Evolutionary conservation across 2,888 invertebrate species (phyloP), one percentile per base, ranked within the genome.

Genomic region (Erebia epiphron): DNA sequence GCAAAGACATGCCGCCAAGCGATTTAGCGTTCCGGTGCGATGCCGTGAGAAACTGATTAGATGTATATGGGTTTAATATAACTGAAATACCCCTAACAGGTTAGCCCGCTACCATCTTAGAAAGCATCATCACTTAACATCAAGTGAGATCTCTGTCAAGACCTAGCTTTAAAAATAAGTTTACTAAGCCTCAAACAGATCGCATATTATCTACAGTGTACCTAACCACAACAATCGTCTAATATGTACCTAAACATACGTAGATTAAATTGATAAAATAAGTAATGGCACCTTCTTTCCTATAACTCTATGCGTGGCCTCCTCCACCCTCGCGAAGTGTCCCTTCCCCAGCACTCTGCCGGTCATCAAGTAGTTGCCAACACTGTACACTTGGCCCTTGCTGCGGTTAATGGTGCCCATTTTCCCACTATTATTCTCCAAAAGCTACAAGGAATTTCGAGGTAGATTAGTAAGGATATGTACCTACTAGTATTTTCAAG

Each of bases 321-420:
- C 95, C 83, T 96, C 96, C 62, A 97, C 96, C 78, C 95, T 94
- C 26, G 96, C 96, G 84, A 96, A 96, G 87, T 96, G 96, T 73
- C 96, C 97, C 86, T 96, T 96, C 60, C 96, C 96, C 70, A 97
- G 91, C 71, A 95, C 91, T 79, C 94, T 94, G 72, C 96, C 96
- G 70, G 95, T 95, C 94, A 96, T 95, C 80, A 94, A 91, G 88
- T 96, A 97, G 82, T 95, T 95, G 70, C 96, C 96, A 78, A 96
- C 94, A 87, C 91, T 94, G 82, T 94, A 91, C 76, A 95, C 89
- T 86, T 94, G 91, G 72, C 83, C 84, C 77, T 86, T 88, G 75
- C 77, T 86, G 75, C 89, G 82, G 61, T 86, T 82, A 83, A 86
- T 86, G 75, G 83, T 84, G 52, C 87, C 81, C 75, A 85, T 83